Evolutionary conservation across 2,797 vertebrate genomes (phyloP), one percentile per base, ranked within the genome.

Genomic region (Myripristis jacobus): DNA sequence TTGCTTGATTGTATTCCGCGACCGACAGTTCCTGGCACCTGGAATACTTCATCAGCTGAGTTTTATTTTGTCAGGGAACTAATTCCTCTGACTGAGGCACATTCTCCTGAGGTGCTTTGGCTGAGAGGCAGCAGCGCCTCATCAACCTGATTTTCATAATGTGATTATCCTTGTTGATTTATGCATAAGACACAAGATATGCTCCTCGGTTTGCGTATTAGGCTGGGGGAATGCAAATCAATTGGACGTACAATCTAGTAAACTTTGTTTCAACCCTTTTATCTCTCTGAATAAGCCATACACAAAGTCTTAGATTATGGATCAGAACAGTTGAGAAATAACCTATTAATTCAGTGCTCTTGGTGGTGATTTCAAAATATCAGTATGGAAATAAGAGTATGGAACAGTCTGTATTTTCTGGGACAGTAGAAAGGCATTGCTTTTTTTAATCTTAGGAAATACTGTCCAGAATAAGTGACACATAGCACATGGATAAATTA

Each of bases 161-260:
- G 76, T 77, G 82, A 93, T 92, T 89, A 84, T 87, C 61, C 62
- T 66, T 81, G 83, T 85, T 92, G 90, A 86, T 91, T 90, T 90
- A 92, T 90, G 82, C 84, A 51, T 54, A 77, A 89, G 77, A 87
- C 74, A 64, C 59, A 52, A 70, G 73, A 88, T 77, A 73, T 62
- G 74, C 75, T 85, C 73, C 70, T 72, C 22, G 11, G 76, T 76
- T 84, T 73, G 60, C 25, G 41, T 78, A 73, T 80, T 83, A 81
- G 75, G 74, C 75, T 67, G n/a, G 73, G 24, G 75, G 81, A 78
- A 86, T 79, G 77, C 74, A 80, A 83, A 91, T 89, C 54, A 84
- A 65, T 81, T 82, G 75, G 73, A 66, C 59, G 48, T 77, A 69
- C 63, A 56, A 57, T 52, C 66, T 24, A 68, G 61, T 64, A 66